Percentiles rank a stretch among this genome's conserved stretches.
phyloP scores from a whole-genome alignment of 37 sponge, comb jelly and placozoan species.

The Tethya wilhelma region DNA sequence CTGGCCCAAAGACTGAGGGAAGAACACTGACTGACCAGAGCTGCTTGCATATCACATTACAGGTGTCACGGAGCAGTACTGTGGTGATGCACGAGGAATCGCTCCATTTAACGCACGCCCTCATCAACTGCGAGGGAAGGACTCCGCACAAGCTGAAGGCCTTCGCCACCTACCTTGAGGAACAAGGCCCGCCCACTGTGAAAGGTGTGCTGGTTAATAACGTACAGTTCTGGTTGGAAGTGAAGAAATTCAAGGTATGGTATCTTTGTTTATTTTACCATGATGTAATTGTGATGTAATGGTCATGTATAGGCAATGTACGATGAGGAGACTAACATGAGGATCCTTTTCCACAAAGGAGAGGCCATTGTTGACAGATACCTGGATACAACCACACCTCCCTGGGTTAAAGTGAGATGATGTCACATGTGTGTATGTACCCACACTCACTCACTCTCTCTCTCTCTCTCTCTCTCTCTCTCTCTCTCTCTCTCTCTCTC shows the following conservation, averaged over 20 bases:
- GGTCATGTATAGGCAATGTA: slow-evolving; percentile 9
- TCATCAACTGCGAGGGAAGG: neutral
- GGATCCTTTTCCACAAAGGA: neutral
- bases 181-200: neutral
- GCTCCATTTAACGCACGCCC: neutral
- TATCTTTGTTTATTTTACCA: neutral
- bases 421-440: too few species aligned
- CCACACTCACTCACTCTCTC: too few species aligned
- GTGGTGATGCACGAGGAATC: slow-evolving; percentile 12
- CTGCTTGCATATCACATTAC: too few species aligned
- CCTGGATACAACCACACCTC: slow-evolving; percentile 21
- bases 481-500: too few species aligned
- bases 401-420: slow-evolving; percentile 22
- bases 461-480: too few species aligned
- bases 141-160: slow-evolving; percentile 6
- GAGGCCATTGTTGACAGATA: slow-evolving; percentile 29
- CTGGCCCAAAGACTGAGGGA: too few species aligned
- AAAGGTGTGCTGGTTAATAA: neutral
- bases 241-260: slow-evolving; percentile 23
- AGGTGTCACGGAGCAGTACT: too few species aligned
- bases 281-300: neutral
- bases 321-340: neutral
- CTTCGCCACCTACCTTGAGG: neutral
- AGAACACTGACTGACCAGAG: too few species aligned
- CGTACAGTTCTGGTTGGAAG: slow-evolving; percentile 28